Evolutionary conservation across 30 jellyfish, hydroid and myxozoan species (phyloP).

Genomic region (Turritopsis rubra): DNA sequence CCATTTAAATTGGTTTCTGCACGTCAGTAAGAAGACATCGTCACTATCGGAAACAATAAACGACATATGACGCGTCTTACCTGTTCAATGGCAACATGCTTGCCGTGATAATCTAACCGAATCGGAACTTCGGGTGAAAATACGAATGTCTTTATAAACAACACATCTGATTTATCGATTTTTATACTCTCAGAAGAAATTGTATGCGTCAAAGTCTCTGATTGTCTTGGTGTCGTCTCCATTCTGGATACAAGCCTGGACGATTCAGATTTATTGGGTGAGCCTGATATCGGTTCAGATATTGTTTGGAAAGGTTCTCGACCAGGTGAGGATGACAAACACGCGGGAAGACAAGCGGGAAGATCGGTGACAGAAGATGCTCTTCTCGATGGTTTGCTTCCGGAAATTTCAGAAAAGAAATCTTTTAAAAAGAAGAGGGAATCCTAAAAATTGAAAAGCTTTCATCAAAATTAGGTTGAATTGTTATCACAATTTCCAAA

Average conservation of each 20-base stretch:
- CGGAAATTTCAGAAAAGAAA: constrained; percentile 71
- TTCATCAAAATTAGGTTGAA: neutral
- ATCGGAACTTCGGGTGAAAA: constrained; percentile 99
- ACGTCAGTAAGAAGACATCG: too few species aligned
- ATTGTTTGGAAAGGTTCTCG: constrained; percentile 21
- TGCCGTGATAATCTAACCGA: constrained; percentile 94
- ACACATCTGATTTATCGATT: constrained; percentile 40
- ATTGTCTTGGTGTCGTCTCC: neutral
- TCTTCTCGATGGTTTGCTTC: constrained; percentile 28
- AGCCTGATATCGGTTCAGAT: constrained; percentile 10
- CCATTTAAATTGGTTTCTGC: neutral
- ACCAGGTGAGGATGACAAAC: constrained; percentile 55
- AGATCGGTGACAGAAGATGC: constrained; percentile 20
- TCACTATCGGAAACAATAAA: neutral
- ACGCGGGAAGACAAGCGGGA: neutral
- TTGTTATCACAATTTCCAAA: neutral
- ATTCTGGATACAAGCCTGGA: neutral
- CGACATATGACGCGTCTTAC: constrained; percentile 22
- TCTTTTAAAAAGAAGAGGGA: constrained; percentile 70
- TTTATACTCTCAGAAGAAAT: constrained; percentile 14
- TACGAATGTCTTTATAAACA: constrained; percentile 73
- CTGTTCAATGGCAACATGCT: constrained; percentile 79
- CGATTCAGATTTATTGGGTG: constrained; percentile 1
- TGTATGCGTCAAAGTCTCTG: neutral
- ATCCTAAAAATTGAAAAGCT: constrained; percentile 32